Conservation (phyloP, 37 sponge, comb jelly and placozoan species). For the Eunapius fragilis region DNA sequence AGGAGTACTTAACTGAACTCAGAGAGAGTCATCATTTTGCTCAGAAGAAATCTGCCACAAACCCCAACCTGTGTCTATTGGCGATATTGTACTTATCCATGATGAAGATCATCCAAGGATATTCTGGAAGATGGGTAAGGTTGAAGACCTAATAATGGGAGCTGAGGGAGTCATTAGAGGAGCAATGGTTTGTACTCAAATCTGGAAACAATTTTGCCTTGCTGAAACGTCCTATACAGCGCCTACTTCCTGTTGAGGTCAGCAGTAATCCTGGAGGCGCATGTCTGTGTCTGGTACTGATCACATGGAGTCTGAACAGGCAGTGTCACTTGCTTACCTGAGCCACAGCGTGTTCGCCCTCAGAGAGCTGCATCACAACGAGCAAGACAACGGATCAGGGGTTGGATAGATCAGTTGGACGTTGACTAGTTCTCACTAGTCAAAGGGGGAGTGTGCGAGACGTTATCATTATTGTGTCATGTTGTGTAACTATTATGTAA, state of each 20-base stretch:
- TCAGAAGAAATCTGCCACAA: neutral
- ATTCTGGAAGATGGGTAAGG: slow-evolving; percentile 41
- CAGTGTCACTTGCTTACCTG: no score
- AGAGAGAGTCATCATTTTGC: slow-evolving; percentile 9
- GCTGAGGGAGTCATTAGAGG: slow-evolving; percentile 27
- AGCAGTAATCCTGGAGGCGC: neutral
- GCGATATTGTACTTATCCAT: slow-evolving; percentile 30
- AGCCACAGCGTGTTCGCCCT: no score
- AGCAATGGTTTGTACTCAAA: slow-evolving; percentile 12
- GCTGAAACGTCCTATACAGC: slow-evolving; percentile 1
- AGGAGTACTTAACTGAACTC: slow-evolving; percentile 31
- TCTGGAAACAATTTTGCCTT: no score
- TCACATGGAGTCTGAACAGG: no score
- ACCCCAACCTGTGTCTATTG: neutral
- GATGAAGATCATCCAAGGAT: slow-evolving; percentile 18
- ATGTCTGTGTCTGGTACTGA: no score
- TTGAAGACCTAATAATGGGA: slow-evolving; percentile 12
- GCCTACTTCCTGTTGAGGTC: slow-evolving; percentile 1
- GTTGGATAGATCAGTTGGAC: no score
- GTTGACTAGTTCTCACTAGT: no score
- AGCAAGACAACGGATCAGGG: no score
- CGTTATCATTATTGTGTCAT: neutral
- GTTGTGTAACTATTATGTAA: neutral
- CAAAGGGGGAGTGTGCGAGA: neutral
- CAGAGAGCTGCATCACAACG: no score